Base-by-base conservation (phyloP, 2,797 vertebrate species). In the Rhynchonycteris naso region DNA sequence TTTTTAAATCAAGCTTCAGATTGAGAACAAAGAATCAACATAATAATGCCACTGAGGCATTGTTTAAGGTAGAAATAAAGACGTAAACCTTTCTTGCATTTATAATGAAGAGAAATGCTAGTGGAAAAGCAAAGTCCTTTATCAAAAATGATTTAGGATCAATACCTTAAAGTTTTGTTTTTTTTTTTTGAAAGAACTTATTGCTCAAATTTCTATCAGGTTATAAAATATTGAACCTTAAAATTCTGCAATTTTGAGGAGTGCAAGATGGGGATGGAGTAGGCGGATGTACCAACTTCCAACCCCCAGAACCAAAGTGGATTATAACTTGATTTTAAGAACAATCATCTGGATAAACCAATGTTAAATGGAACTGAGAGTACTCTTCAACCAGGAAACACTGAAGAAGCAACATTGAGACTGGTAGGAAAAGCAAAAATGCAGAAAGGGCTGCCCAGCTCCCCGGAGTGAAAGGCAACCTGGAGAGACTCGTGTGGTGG, bases 1-100 rank as follows among this genome's bases (percentile, higher is more conserved):
- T 59, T 89, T 89, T 93, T 63, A 79, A 89, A 68, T 86, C 28
- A 61, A 15, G 13, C 33, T 88, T 91, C 47, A 68, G 50, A 69
- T 19, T 63, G 78, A 69, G 59, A 94, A 92, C 52, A 88, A 79
- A 28, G 33, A 91, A 63, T 92, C 33, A 85, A 87, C 91, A 74
- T 21, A 75, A 12, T 7, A 74, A 58, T 86, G 24, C 56, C 21
- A 72, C 15, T 63, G 10, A 88, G 21, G 68, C n/a, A 2, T 74
- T 84, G 82, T 92, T 88, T 74, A 83, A 80, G 28, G 78, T 74
- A 68, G 79, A 85, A 71, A 65, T 65, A 79, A 65, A 86, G 38
- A 54, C 28, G 2, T 26, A 50, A 81, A 30, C 61, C 1, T 58
- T 66, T 30, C 11, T 80, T 66, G n/a, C 11, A 21, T 1, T 88